phyloP scores from a whole-genome alignment of 2,888 invertebrate species.

The Anoplius nigerrimus region DNA sequence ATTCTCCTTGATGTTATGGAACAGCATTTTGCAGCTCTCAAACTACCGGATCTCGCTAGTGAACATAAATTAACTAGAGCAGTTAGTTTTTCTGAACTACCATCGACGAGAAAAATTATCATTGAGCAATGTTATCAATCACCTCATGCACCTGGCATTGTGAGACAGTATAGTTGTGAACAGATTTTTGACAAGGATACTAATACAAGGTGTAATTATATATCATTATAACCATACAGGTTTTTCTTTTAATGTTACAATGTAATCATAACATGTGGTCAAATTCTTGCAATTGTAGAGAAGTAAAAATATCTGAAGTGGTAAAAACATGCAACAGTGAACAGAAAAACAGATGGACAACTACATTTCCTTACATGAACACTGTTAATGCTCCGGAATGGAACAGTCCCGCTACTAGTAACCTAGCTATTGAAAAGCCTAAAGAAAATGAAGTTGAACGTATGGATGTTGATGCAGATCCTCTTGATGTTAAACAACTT shows the following conservation, averaged over 20 bases:
- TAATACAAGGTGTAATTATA: constrained; percentile 52
- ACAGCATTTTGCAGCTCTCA: constrained; percentile 56
- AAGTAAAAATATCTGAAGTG: constrained; percentile 39
- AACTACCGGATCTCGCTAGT: constrained; percentile 41
- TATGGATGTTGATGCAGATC: constrained; percentile 30
- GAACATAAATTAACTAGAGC: constrained; percentile 56
- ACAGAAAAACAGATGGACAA: constrained; percentile 37
- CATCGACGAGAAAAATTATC: constrained; percentile 44
- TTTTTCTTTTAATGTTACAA: not conserved
- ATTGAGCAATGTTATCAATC: constrained; percentile 52
- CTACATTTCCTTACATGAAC: constrained; percentile 29
- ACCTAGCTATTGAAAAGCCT: constrained; percentile 13
- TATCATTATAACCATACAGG: no score
- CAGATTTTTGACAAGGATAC: constrained; percentile 55
- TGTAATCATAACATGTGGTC: not conserved
- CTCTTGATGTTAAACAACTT: not conserved
- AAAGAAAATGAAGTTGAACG: constrained; percentile 7
- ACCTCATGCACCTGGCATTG: constrained; percentile 42
- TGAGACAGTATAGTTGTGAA: constrained; percentile 63
- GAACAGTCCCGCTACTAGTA: not conserved
- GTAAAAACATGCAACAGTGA: constrained; percentile 28
- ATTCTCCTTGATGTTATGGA: constrained; percentile 61
- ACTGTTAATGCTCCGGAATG: not conserved
- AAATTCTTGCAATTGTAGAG: constrained; percentile 30
- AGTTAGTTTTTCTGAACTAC: constrained; percentile 59